These are phyloP conservation scores for Nicator chloris DNA, from an alignment of 2,113 vertebrate species.

Conservation along the genomic window DNA sequence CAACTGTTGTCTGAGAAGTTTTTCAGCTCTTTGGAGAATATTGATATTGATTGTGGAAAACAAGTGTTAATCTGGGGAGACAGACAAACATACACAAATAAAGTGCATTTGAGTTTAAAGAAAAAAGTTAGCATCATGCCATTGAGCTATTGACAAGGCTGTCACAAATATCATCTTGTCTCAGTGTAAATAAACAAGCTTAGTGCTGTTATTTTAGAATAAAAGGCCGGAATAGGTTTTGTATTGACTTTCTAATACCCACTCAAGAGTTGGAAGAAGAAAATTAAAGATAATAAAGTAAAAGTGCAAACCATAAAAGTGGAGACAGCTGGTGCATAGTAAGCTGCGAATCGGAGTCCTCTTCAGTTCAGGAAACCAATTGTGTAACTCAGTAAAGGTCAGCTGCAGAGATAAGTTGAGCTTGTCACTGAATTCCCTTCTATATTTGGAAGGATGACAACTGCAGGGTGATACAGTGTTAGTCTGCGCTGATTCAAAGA, in stretches of 20 bases:
- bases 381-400: constrained; percentile 45
- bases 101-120: constrained; percentile 39
- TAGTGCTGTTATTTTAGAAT: constrained; percentile 69
- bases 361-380: not conserved
- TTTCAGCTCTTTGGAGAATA: not conserved
- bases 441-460: constrained; percentile 37
- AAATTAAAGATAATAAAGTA: constrained; percentile 73
- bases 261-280: constrained; percentile 57
- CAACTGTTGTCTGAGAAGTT: not conserved
- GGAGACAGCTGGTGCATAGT: not conserved
- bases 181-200: constrained; percentile 69
- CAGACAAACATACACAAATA: constrained; percentile 21
- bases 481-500: not conserved
- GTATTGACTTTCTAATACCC: constrained; percentile 70
- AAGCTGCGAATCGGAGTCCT: not conserved
- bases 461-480: constrained; percentile 2
- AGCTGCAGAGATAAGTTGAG: constrained; percentile 42
- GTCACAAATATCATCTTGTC: constrained; percentile 66
- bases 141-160: constrained; percentile 62
- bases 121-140: constrained; percentile 37
- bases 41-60: constrained; percentile 50
- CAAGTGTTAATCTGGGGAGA: constrained; percentile 1
- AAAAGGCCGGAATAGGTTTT: constrained; percentile 58
- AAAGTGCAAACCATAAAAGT: constrained; percentile 58
- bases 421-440: constrained; percentile 40